A percentile compares a stretch with the other conserved stretches of the same genome.
These are phyloP conservation scores for Perithous albicinctus DNA, from an alignment of 2,888 invertebrate genomes.

Conservation along the genomic window DNA sequence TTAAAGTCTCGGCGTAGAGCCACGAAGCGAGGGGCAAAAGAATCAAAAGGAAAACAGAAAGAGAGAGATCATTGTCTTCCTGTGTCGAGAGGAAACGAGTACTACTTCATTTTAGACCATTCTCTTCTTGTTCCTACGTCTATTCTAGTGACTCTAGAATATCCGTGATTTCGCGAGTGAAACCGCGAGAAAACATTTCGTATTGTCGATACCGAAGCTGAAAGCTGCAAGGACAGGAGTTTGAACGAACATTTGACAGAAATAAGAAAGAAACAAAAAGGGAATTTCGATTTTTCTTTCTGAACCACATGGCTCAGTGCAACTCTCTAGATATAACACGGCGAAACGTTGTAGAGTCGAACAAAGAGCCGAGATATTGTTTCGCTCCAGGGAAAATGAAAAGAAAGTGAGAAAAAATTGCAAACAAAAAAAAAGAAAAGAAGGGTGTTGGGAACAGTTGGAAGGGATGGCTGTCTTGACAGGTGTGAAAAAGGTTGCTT, in stretches of 20 bases:
- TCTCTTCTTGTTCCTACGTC: background rate
- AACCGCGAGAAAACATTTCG: slow-evolving; percentile 6
- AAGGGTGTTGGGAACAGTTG: background rate
- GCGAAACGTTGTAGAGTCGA: slow-evolving; percentile 32
- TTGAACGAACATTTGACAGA: slow-evolving; percentile 21
- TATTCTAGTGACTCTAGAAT: background rate
- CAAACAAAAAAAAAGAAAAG: too few relatives aligned
- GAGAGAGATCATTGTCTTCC: slow-evolving; percentile 33
- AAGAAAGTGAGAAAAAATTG: slow-evolving; percentile 33
- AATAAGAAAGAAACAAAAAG: slow-evolving; percentile 7
- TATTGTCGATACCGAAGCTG: slow-evolving; percentile 22
- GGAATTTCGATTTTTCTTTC: slow-evolving; percentile 40
- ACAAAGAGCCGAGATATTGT: slow-evolving; percentile 51
- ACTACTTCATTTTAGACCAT: background rate
- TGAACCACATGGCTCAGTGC: slow-evolving; percentile 12
- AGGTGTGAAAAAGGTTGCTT: slow-evolving; percentile 12
- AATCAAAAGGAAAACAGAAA: slow-evolving; percentile 18
- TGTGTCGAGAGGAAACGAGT: slow-evolving; percentile 22
- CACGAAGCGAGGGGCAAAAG: background rate
- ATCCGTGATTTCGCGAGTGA: slow-evolving; percentile 22
- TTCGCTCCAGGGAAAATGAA: slow-evolving; percentile 5
- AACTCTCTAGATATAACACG: slow-evolving; percentile 27
- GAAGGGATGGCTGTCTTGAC: background rate
- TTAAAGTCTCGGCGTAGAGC: background rate
- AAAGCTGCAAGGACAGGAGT: slow-evolving; percentile 17